These are phyloP conservation scores for Cheilosia impressa DNA, from an alignment of 2,888 invertebrate species.

Conservation along the genomic window DNA sequence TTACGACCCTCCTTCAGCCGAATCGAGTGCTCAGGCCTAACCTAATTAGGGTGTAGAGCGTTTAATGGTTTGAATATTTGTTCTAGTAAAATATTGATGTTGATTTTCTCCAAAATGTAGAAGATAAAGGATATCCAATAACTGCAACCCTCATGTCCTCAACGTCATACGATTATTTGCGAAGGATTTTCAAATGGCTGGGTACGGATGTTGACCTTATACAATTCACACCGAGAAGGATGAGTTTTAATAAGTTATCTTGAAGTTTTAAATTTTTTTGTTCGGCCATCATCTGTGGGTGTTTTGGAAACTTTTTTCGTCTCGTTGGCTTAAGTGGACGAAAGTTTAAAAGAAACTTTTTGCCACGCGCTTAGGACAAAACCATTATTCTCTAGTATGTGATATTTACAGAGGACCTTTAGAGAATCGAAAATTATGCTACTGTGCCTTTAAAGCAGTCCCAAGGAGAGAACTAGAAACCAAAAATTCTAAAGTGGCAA, in stretches of 20 bases:
- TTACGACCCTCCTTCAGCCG: constrained; percentile 13
- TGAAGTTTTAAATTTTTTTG: constrained; percentile 18
- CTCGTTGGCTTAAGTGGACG: neutral
- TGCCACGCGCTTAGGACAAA: constrained; percentile 17
- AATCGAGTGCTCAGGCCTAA: neutral
- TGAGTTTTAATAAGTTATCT: constrained; percentile 31
- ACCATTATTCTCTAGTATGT: constrained; percentile 10
- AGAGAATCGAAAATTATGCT: constrained; percentile 17
- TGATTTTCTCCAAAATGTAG: neutral
- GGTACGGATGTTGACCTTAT: constrained; percentile 1
- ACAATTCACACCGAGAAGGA: constrained; percentile 10
- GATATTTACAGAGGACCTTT: constrained; percentile 37
- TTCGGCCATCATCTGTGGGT: neutral
- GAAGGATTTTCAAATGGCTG: neutral
- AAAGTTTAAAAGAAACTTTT: constrained; percentile 29
- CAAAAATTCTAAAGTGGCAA: constrained; percentile 34
- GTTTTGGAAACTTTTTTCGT: constrained; percentile 13
- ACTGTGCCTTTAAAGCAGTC: neutral
- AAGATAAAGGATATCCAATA: neutral
- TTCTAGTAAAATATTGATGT: constrained; percentile 1
- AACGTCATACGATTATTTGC: neutral
- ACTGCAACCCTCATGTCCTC: neutral
- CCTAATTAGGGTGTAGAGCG: constrained; percentile 23
- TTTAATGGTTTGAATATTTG: neutral
- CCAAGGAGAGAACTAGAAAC: neutral